Conservation (phyloP, 1,140 invertebrate genomes). For the Amyelois transitella region DNA sequence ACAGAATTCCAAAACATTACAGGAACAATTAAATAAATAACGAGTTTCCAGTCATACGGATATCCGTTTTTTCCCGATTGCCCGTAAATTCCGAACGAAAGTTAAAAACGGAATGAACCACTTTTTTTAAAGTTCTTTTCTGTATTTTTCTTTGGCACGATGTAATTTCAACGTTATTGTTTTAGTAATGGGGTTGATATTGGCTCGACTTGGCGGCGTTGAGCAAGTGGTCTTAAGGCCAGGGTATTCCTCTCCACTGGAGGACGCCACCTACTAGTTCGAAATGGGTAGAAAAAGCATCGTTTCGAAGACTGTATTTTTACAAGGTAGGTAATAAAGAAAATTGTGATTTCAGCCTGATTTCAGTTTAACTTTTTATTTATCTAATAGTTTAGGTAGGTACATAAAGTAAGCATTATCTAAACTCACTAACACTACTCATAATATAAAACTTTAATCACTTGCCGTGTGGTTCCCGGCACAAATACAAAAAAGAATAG, state of each 20-base stretch:
- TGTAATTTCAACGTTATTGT: neutral
- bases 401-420: no score
- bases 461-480: no score
- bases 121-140: neutral
- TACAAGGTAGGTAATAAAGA: no score
- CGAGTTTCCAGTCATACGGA: neutral
- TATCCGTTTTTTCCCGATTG: neutral
- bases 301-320: no score
- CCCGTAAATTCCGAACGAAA: neutral
- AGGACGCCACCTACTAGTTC: neutral
- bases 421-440: no score
- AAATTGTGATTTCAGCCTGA: no score
- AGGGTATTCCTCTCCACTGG: neutral
- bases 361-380: no score
- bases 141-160: neutral
- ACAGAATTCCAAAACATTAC: neutral
- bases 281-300: no score
- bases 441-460: no score
- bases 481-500: no score
- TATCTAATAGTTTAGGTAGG: no score
- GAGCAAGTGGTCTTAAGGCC: neutral
- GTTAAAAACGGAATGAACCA: neutral
- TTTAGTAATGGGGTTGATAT: neutral
- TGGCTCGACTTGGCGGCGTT: neutral
- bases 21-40: neutral